Evolutionary conservation across 2,797 vertebrate genomes (phyloP), one percentile per base, ranked within the genome.

Genomic region (Rhinella marina): DNA sequence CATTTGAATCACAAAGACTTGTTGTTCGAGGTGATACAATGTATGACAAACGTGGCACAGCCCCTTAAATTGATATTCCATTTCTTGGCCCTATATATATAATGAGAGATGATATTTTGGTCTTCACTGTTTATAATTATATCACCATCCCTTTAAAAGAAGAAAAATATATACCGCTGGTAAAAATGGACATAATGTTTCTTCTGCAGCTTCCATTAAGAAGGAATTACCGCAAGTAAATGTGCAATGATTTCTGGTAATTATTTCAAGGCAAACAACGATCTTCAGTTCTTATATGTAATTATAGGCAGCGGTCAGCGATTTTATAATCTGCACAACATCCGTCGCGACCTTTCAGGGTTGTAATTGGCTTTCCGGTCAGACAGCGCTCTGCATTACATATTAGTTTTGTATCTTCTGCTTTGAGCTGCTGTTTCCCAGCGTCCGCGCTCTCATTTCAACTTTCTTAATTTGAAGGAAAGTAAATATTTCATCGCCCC

Each of bases 221-320:
- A 62, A 62, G 19, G 17, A 81, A 41, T 62, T n/a, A 62, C 29
- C 3, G 57, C 19, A 32, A 11, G 16, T 61, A 61, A 85, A 77
- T 61, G 68, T 57, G 57, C 56, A 6, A 27, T 85, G 27, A 85
- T 78, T 64, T 41, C 73, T 78, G 73, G 73, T 23, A 78, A 78
- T 66, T 64, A 54, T 48, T 54, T 64, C 7, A 62, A 85, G 84
- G 59, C 52, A 77, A 85, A 66, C 57, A 54, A 48, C 29, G 25
- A 75, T 21, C 59, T 27, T 52, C 23, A 19, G 73, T 59, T 78
- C 57, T 78, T 75, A 66, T 48, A 23, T 64, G 25, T 62, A 78
- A 85, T 85, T 85, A 73, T 70, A 21, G 29, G 16, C 14, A 56
- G 64, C 14, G 54, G 25, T 56, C 52, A 23, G 52, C 19, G 56